A percentile compares a stretch with the other conserved stretches of the same genome.
Conservation (phyloP, 2,797 vertebrate species). For the Spinibarbus caldwelli region DNA sequence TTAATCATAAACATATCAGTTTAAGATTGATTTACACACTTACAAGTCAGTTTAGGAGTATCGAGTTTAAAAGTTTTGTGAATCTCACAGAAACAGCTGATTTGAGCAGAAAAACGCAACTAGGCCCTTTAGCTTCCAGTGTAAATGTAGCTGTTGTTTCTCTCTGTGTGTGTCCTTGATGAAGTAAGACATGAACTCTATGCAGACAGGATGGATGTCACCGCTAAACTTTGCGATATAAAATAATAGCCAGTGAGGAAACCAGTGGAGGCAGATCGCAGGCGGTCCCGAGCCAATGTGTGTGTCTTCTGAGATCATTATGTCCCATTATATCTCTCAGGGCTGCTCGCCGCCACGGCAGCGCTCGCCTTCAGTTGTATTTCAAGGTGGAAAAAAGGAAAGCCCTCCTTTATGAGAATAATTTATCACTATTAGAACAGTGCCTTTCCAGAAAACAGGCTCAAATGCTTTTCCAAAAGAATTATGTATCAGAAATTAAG, state of each 20-base stretch:
- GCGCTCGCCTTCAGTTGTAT: conserved; percentile 75
- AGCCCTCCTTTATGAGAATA: conserved; percentile 89
- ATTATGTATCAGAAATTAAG: conserved; percentile 97
- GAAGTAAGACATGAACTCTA: conserved; percentile 9
- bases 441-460: conserved; percentile 81
- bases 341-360: conserved; percentile 74
- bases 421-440: conserved; percentile 98
- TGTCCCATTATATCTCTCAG: conserved; percentile 74
- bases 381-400: conserved; percentile 61
- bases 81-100: neutral
- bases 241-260: conserved; percentile 27
- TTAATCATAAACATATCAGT: neutral
- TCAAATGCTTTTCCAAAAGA: conserved; percentile 88
- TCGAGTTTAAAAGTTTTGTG: neutral
- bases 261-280: neutral
- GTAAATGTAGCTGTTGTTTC: neutral
- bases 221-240: conserved; percentile 7
- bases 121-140: neutral
- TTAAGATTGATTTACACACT: neutral
- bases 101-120: neutral
- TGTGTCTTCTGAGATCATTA: conserved; percentile 47
- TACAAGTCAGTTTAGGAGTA: neutral
- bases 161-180: conserved; percentile 2
- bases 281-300: neutral
- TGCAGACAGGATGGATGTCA: conserved; percentile 6